Evolutionary conservation across 2,113 vertebrate genomes (phyloP).

Genomic region (Siphamia tubifer): DNA sequence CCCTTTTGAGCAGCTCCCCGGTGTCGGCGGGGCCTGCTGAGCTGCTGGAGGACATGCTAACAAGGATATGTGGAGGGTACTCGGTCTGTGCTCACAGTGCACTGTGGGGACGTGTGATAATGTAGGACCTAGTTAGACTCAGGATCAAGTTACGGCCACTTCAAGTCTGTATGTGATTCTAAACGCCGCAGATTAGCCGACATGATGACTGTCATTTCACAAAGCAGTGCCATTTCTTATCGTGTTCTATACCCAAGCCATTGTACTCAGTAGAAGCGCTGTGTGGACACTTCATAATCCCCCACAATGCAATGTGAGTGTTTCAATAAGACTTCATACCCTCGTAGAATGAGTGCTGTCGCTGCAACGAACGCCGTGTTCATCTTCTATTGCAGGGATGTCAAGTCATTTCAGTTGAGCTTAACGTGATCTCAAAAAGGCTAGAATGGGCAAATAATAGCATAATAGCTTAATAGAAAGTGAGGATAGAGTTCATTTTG

Average conservation of each 20-base stretch:
- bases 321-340: too few species aligned
- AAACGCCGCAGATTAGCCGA: background rate
- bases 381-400: too few species aligned
- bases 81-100: background rate
- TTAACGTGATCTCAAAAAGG: too few species aligned
- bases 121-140: constrained; percentile 14
- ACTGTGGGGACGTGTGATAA: constrained; percentile 28
- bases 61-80: constrained; percentile 62
- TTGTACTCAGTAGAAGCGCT: background rate
- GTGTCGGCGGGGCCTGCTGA: constrained; percentile 36
- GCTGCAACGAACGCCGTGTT: too few species aligned
- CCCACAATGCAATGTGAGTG: too few species aligned
- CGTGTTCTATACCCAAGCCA: background rate
- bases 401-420: too few species aligned
- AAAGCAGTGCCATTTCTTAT: background rate
- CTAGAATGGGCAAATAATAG: too few species aligned
- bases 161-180: background rate
- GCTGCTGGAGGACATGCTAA: constrained; percentile 70
- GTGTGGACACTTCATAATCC: too few species aligned
- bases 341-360: too few species aligned
- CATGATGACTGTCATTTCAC: background rate
- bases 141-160: background rate
- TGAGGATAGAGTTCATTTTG: too few species aligned
- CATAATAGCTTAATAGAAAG: too few species aligned
- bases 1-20: constrained; percentile 37